phyloP scores from a whole-genome alignment of 2,797 vertebrate species.

The Megaceryle alcyon region DNA sequence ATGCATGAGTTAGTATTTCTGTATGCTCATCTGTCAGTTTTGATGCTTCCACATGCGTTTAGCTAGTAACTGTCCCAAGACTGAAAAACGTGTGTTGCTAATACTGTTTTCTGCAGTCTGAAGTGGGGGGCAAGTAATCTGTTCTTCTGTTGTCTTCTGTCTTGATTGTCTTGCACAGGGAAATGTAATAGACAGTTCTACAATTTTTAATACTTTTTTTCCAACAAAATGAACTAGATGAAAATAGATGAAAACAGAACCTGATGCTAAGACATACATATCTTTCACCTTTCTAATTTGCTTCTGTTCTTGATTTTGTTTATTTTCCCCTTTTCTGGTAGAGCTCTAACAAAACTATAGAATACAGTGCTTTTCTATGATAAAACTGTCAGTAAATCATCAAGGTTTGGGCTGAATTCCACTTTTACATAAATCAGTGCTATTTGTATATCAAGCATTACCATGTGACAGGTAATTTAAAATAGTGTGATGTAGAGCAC shows the following conservation, averaged over 20 bases:
- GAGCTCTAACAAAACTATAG: not conserved
- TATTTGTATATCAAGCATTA: not conserved
- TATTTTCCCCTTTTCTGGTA: not conserved
- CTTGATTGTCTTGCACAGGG: not conserved
- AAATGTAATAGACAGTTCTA: not conserved
- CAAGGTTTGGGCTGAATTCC: not conserved
- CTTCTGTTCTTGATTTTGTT: not conserved
- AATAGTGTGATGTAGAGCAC: not conserved
- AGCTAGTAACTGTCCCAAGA: not conserved
- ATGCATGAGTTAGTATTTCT: conserved; percentile 36
- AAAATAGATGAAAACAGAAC: not conserved
- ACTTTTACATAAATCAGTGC: not conserved
- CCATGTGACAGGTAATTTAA: not conserved
- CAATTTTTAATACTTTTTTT: not conserved
- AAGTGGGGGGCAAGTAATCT: not conserved
- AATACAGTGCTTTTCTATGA: not conserved
- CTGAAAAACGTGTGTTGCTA: not conserved
- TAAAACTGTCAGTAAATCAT: not conserved
- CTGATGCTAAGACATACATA: not conserved
- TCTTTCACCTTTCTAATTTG: not conserved
- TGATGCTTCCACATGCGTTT: not conserved
- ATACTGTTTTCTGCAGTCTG: not conserved
- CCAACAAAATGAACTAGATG: not conserved
- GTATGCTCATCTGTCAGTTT: not conserved
- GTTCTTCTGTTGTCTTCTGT: not conserved